Evolutionary conservation across 1,140 invertebrate genomes (phyloP).

Genomic region (Trachelipus rathkii): DNA sequence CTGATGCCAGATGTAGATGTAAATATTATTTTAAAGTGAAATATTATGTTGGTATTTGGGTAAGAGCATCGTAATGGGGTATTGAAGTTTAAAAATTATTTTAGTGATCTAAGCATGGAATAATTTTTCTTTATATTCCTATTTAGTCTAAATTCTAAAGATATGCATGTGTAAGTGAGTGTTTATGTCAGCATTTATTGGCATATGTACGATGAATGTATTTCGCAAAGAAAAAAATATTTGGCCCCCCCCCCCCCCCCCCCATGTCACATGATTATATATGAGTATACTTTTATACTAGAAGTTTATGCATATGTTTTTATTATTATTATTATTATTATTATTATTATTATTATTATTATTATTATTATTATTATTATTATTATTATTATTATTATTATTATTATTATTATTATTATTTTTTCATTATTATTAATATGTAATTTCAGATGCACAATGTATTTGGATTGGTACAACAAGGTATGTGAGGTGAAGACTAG

Average conservation of each 20-base stretch:
- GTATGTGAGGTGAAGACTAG: slow-evolving; percentile 20
- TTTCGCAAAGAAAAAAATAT: too few species aligned
- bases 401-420: slow-evolving; percentile 18
- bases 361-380: slow-evolving; percentile 9
- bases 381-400: slow-evolving; percentile 2
- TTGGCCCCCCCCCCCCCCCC: too few species aligned
- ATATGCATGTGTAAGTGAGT: not conserved
- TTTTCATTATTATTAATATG: not conserved
- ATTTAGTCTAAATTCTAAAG: not conserved
- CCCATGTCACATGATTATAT: too few species aligned
- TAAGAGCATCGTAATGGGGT: too few species aligned
- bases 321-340: not conserved
- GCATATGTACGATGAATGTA: too few species aligned
- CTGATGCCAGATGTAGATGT: slow-evolving; percentile 39
- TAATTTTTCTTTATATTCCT: not conserved
- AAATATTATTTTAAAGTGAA: slow-evolving; percentile 26
- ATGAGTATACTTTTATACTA: too few species aligned
- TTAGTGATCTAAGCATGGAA: not conserved
- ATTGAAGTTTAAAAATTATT: too few species aligned
- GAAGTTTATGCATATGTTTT: slow-evolving; percentile 52
- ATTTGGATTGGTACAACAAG: slow-evolving; percentile 42
- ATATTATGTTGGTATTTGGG: too few species aligned
- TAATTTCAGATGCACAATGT: slow-evolving; percentile 39
- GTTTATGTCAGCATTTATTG: too few species aligned
- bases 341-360: slow-evolving; percentile 16